Evolutionary conservation across 2,113 vertebrate species (phyloP), one percentile per base, ranked within the genome.

Genomic region (Dipodomys ordii): DNA sequence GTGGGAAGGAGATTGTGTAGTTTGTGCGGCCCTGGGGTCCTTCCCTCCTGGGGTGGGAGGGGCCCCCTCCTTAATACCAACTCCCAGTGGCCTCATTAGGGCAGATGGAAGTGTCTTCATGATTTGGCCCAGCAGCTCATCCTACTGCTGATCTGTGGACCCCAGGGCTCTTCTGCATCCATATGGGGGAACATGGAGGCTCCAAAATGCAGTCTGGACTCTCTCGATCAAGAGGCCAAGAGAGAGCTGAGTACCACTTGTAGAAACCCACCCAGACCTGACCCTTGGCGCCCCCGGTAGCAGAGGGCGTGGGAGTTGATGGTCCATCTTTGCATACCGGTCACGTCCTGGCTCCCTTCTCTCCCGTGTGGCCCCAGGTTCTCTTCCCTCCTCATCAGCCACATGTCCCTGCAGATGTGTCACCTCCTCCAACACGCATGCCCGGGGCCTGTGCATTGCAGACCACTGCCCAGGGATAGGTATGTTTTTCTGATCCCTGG

Each of bases 241-340:
- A 16, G 22, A 13, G 49, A 62, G 22, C 65, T 28, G 30, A 76
- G 6, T 53, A 0, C 30, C 18, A 15, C 10, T 12, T 30, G 1
- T 8, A 62, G 71, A 20, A 46, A 20, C 27, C 5, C 22, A 30
- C 32, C 44, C 23, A 13, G 11, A 28, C 11, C 11, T 73, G 20
- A 28, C 25, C 39, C 62, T 7, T 35, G 28, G 32, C 57, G 15
- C 2, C 4, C 62, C 23, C 11, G 13, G 7, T 30, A 12, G 25
- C 23, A 27, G 71, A 71, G 20, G 39, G 19, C 0, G 6, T 1
- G 7, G n/a, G 27, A 2, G 16, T 27, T n/a, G 27, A 27, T 25
- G 7, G 64, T 35, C 0, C 3, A 2, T 53, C 64, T 84, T 49
- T 3, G 3, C 7, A 1, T 8, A 1, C 7, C 3, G 6, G 22